Percentiles rank a stretch among this genome's conserved stretches.
phyloP scores from a whole-genome alignment of 2,888 invertebrate species.

The Polia nebulosa region DNA sequence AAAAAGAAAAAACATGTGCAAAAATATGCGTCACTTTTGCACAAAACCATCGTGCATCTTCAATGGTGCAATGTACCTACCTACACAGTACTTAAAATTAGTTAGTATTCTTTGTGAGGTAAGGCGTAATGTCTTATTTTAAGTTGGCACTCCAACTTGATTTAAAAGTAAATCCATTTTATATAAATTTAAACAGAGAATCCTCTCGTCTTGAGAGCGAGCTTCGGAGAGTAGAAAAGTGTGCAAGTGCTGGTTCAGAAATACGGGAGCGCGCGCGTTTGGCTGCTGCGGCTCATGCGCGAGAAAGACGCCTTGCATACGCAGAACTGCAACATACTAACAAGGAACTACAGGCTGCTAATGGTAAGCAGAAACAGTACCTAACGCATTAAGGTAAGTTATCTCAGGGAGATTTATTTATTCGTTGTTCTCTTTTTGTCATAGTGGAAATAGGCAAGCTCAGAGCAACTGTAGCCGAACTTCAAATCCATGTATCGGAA shows the following conservation, averaged over 20 bases:
- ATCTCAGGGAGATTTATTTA: not conserved
- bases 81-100: too few relatives aligned
- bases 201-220: slow-evolving; percentile 80
- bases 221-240: slow-evolving; percentile 82
- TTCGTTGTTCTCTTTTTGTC: slow-evolving; percentile 50
- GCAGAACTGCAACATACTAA: slow-evolving; percentile 80
- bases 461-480: slow-evolving; percentile 74
- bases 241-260: slow-evolving; percentile 82
- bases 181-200: slow-evolving; percentile 71
- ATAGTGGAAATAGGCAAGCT: slow-evolving; percentile 83
- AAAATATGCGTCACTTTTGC: not conserved
- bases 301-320: slow-evolving; percentile 82
- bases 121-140: too few relatives aligned
- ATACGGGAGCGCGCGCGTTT: slow-evolving; percentile 84
- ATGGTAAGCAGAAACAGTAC: slow-evolving; percentile 69
- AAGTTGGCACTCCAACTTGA: not conserved
- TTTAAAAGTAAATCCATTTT: not conserved
- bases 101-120: too few relatives aligned
- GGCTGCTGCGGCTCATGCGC: slow-evolving; percentile 86
- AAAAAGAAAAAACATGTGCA: not conserved
- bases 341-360: slow-evolving; percentile 79
- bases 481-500: slow-evolving; percentile 72
- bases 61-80: too few relatives aligned
- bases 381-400: not conserved
- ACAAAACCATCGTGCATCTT: not conserved